Base-by-base conservation (phyloP, 2,797 vertebrate genomes). In the Adrianichthys oophorus region DNA sequence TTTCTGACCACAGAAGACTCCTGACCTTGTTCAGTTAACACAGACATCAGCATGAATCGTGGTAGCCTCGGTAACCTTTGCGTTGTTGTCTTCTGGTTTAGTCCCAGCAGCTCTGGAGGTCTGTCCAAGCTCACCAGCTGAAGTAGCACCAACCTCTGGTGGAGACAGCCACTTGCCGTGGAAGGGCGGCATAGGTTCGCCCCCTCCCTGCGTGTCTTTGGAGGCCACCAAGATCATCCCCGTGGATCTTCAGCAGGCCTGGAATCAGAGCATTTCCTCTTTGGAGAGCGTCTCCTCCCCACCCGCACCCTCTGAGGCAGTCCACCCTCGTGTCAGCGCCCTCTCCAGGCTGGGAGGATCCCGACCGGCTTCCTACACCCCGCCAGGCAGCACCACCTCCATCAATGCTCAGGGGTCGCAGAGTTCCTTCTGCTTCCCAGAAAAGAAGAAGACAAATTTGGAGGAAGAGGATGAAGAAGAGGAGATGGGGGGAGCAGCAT, bases 211-310 rank as follows among this genome's bases (percentile, higher is more conserved):
- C 0, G 84, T 97, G 74, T 98, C 96, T 4, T 92, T 93, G 26
- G 96, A 97, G 86, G 94, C 95, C 72, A 96, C 94, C 14, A 98
- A 98, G 88, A 95, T 98, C 21, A 95, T 98, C 82, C 95, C 96
- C 0, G 93, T 98, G 83, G 95, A 98, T 86, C 94, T 98, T 52
- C 94, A 98, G 88, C 92, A 92, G 65, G 95, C 95, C 0, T 98
- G 96, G 96, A 95, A 97, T 89, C 96, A 98, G 91, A 98, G 96
- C 88, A 96, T 98, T 80, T 98, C 95, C 1, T 98, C 96, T 24
- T 84, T 97, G 77, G 96, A 98, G 85, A 97, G 96, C 69, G 73
- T 90, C 54, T 88, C 88, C 5, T 87, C 86, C 1, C 85, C 91
- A 74, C 72, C 78, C 0, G 91, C 86, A 12, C 80, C 74, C 0